phyloP scores from a whole-genome alignment of 2,888 invertebrate species.

The Meteorus cinctellus region DNA sequence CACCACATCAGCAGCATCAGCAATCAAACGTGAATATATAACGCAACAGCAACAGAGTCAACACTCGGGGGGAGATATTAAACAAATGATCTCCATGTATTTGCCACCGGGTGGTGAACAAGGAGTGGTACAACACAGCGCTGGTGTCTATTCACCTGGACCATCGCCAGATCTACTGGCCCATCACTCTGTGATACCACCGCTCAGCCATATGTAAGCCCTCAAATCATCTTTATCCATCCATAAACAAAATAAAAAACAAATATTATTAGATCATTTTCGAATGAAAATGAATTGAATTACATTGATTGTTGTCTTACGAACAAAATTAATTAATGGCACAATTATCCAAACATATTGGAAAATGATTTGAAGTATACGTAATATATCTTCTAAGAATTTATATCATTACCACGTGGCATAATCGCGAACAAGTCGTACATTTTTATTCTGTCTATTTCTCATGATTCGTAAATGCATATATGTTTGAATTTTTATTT shows the following conservation, averaged over 20 bases:
- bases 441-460: neutral
- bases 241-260: neutral
- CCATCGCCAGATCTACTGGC: constrained; percentile 78
- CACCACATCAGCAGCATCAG: constrained; percentile 59
- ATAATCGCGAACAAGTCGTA: neutral
- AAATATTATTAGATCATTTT: neutral
- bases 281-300: neutral
- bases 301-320: neutral
- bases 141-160: constrained; percentile 76
- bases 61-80: constrained; percentile 78
- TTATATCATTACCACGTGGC: neutral
- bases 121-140: constrained; percentile 78
- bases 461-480: neutral
- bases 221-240: constrained; percentile 22
- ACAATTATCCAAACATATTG: neutral
- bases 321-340: neutral
- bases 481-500: neutral
- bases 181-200: constrained; percentile 71
- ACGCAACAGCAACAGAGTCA: constrained; percentile 75
- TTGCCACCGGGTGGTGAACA: constrained; percentile 81
- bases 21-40: constrained; percentile 66
- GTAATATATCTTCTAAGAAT: neutral
- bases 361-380: neutral
- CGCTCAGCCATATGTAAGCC: constrained; percentile 79
- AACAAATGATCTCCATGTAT: constrained; percentile 86